Percentiles rank a stretch among this genome's conserved stretches.
These are phyloP conservation scores for Heptranchias perlo DNA, from an alignment of 2,113 vertebrate species.

Conservation along the genomic window DNA sequence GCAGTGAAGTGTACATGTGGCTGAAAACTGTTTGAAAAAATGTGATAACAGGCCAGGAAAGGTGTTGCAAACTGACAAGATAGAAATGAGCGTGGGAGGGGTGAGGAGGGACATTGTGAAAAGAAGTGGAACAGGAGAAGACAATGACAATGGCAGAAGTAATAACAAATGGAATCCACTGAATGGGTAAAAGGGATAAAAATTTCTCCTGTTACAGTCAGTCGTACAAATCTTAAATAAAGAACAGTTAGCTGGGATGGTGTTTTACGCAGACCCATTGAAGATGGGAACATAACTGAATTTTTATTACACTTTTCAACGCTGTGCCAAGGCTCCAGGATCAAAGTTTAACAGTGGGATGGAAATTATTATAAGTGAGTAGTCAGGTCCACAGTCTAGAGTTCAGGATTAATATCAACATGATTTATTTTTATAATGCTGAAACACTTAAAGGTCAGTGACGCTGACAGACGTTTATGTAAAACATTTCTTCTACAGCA, in stretches of 20 bases:
- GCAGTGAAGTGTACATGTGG: background rate
- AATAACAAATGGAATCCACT: background rate
- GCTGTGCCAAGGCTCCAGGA: background rate
- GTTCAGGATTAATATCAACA: constrained; percentile 19
- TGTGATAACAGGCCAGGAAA: background rate
- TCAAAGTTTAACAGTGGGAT: background rate
- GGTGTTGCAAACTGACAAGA: background rate
- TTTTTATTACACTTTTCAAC: constrained; percentile 22
- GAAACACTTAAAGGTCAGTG: background rate
- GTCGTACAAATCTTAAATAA: background rate
- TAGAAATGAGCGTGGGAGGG: background rate
- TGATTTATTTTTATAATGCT: constrained; percentile 23
- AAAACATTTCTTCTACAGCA: background rate
- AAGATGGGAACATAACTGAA: background rate
- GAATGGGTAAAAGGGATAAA: background rate
- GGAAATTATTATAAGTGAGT: constrained; percentile 20
- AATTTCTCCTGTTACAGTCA: background rate
- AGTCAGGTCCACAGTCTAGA: background rate
- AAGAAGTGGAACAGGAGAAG: background rate
- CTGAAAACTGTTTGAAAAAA: background rate
- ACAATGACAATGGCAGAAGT: background rate
- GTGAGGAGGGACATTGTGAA: too few species aligned
- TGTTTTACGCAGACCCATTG: background rate
- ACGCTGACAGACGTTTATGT: constrained; percentile 16
- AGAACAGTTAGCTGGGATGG: background rate